Evolutionary conservation across 1,140 invertebrate genomes (phyloP).

Genomic region (Cyrtorhinus lividipennis): DNA sequence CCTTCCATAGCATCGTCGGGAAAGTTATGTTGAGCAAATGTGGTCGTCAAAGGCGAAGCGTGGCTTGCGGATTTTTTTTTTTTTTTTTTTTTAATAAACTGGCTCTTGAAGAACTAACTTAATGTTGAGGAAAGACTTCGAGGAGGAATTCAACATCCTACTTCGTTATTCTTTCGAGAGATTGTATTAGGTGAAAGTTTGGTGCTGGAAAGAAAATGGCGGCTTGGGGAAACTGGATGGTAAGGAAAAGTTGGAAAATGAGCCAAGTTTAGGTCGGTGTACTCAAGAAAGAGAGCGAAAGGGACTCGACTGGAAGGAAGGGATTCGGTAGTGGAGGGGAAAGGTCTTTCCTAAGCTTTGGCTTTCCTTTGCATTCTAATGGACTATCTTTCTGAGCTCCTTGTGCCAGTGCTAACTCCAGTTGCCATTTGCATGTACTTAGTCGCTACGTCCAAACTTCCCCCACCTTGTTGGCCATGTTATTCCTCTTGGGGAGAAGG

Average conservation of each 20-base stretch:
- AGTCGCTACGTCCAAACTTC: background rate
- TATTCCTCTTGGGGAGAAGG: background rate
- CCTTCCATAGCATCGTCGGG: too few species aligned
- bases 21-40: too few species aligned
- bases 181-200: background rate
- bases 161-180: background rate
- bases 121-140: too few species aligned
- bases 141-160: background rate
- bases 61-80: too few species aligned
- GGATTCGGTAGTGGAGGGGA: too few species aligned
- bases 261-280: background rate
- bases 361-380: background rate
- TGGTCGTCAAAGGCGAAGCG: too few species aligned
- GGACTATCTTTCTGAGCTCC: background rate
- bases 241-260: background rate
- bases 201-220: background rate
- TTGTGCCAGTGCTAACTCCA: background rate
- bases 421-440: background rate
- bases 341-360: background rate
- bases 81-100: too few species aligned
- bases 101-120: too few species aligned
- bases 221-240: background rate
- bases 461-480: background rate
- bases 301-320: too few species aligned
- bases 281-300: background rate